Evolutionary conservation across 2,113 vertebrate species (phyloP), one percentile per base, ranked within the genome.

Genomic region (Corythoichthys haematopterus): DNA sequence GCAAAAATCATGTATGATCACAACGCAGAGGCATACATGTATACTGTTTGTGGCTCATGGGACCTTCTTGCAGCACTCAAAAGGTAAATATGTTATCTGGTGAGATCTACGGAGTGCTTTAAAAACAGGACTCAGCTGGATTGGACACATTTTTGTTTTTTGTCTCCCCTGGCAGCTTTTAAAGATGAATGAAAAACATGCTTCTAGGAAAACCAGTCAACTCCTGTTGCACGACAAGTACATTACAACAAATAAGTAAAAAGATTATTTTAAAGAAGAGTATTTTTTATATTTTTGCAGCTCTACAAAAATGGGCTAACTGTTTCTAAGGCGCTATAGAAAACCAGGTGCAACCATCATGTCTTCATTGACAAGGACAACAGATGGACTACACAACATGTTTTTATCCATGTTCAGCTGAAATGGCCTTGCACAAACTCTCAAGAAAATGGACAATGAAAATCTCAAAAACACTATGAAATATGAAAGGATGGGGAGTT

Each of bases 101-200:
- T 70, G 74, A 68, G 85, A 72, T 80, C 76, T 75, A 76, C 71
- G 59, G 84, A 77, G 88, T 69, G 72, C 80, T 84, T 87, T 82
- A 83, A 82, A 83, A 83, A 77, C 4, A 74, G 53, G 81, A 72
- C 86, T 82, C 70, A 72, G 82, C 76, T 83, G 82, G 77, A 88
- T 86, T 88, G 83, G 88, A 84, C 85, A 83, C 79, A 83, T 81
- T 87, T 81, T 69, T 82, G 72, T 75, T 78, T 71, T 48, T 45
- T 13, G 76, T 78, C 56, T 6, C 46, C 66, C 72, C 76, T 36
- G 71, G 82, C 64, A 68, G 73, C 80, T 46, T 67, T 71, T 66
- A 40, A 76, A 71, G 80, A 78, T 77, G 63, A 80, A 80, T 28
- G 20, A 77, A 77, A 87, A 85, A 86, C 79, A 73, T 10, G 46